Percentiles rank a stretch among this genome's conserved stretches.
Evolutionary conservation across 2,888 invertebrate genomes (phyloP).

Genomic region (Mystacides longicornis): DNA sequence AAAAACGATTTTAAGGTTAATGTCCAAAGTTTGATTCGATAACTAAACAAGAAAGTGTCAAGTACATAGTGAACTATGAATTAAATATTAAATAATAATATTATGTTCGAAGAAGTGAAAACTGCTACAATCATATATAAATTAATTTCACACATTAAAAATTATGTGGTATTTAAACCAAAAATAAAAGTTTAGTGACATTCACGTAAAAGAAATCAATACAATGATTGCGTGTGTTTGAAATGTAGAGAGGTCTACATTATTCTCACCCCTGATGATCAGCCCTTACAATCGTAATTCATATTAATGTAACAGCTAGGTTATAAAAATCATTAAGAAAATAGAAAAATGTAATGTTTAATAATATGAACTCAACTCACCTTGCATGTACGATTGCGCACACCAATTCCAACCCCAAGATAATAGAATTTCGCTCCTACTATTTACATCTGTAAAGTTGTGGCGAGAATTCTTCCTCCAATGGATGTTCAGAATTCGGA

Average conservation of each 20-base stretch:
- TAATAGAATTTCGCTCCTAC: not conserved
- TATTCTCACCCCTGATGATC: slow-evolving; percentile 4
- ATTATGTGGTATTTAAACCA: no score
- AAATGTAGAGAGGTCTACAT: not conserved
- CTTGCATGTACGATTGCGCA: slow-evolving; percentile 13
- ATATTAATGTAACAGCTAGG: not conserved
- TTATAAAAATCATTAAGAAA: slow-evolving; percentile 2
- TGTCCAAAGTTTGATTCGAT: no score
- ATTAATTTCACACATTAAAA: no score
- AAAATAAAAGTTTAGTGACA: not conserved
- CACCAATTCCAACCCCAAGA: not conserved
- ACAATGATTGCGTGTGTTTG: not conserved
- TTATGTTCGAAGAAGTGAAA: no score
- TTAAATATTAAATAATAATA: no score
- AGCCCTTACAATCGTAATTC: not conserved
- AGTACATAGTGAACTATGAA: no score
- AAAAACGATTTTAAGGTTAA: no score
- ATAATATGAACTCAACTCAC: slow-evolving; percentile 9
- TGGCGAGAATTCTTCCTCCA: not conserved
- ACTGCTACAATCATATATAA: no score
- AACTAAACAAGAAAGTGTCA: no score
- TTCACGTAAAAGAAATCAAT: not conserved
- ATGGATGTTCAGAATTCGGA: not conserved
- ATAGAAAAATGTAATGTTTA: not conserved
- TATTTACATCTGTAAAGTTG: slow-evolving; percentile 1